phyloP scores from a whole-genome alignment of 2,113 vertebrate species.

The Odontophorus gujanensis region DNA sequence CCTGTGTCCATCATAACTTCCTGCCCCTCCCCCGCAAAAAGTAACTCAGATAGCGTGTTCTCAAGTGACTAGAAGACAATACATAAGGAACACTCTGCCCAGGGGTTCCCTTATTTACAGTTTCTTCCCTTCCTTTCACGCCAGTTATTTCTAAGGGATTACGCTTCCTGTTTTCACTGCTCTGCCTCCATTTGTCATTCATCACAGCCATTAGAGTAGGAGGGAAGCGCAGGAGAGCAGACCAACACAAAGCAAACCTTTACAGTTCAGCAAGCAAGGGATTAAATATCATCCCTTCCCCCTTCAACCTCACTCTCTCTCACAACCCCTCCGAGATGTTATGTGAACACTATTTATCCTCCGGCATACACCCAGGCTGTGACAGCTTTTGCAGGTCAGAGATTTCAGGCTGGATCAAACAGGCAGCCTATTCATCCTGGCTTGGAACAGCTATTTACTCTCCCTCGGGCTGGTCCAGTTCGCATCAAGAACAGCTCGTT shows the following conservation, averaged over 20 bases:
- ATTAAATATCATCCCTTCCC: not conserved
- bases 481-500: not conserved
- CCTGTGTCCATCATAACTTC: not conserved
- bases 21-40: not conserved
- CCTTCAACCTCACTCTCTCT: not conserved
- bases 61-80: not conserved
- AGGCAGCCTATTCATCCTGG: not conserved
- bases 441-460: not conserved
- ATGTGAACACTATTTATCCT: not conserved
- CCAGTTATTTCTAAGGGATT: conserved; percentile 40
- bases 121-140: conserved; percentile 46
- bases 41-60: not conserved
- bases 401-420: not conserved
- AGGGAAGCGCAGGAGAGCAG: conserved; percentile 18
- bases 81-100: not conserved
- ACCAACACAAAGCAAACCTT: conserved; percentile 27
- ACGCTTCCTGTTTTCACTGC: conserved; percentile 64
- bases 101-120: not conserved
- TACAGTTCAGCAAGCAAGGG: not conserved
- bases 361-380: not conserved
- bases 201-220: conserved; percentile 28
- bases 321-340: not conserved
- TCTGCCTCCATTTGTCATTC: conserved; percentile 57
- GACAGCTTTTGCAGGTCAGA: not conserved
- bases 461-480: not conserved